Conservation (phyloP, 2,888 invertebrate genomes). For the Epirrita christyi region DNA sequence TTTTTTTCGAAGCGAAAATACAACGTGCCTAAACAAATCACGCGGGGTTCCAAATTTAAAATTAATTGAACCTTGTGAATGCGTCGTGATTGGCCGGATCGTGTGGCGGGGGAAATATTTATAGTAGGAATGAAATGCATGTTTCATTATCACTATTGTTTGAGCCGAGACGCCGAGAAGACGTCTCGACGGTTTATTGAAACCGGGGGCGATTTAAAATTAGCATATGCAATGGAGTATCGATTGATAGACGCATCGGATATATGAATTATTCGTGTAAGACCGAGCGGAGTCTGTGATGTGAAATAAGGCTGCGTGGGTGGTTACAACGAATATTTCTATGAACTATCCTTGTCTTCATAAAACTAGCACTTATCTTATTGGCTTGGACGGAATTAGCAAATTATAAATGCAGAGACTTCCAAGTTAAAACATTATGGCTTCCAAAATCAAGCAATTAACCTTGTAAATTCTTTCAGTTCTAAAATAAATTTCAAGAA, state of each 20-base stretch:
- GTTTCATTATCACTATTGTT: conserved; percentile 71
- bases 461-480: no score
- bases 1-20: no score
- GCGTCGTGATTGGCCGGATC: conserved; percentile 57
- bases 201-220: conserved; percentile 55
- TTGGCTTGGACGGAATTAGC: no score
- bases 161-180: conserved; percentile 53
- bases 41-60: conserved; percentile 56
- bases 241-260: conserved; percentile 50
- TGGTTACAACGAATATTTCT: conserved; percentile 13
- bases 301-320: conserved; percentile 4
- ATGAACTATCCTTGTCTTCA: no score
- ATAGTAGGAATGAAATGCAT: conserved; percentile 60
- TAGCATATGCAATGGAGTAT: conserved; percentile 70
- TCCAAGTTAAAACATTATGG: no score
- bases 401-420: no score
- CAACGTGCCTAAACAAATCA: conserved; percentile 3
- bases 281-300: conserved; percentile 22
- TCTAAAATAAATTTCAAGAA: no score
- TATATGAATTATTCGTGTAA: conserved; percentile 35
- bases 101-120: conserved; percentile 45
- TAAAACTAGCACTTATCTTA: no score
- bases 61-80: conserved; percentile 60
- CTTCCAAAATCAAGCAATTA: no score
- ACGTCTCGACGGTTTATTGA: conserved; percentile 60